A percentile compares a stretch with the other conserved stretches of the same genome.
Conservation (phyloP, 2,888 invertebrate species). For the Tachina lurida region DNA sequence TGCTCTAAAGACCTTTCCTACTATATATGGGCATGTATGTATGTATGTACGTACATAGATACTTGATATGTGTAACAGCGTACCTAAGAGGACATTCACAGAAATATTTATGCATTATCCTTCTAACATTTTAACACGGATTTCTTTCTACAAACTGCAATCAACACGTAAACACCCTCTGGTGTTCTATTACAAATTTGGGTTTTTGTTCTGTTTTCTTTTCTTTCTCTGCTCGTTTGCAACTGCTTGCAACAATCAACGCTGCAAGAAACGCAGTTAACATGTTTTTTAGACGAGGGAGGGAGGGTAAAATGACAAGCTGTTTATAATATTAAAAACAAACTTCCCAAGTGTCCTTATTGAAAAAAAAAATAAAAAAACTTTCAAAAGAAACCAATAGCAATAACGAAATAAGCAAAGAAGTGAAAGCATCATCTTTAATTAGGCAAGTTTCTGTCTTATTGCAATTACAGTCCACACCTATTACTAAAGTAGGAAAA, state of each 20-base stretch:
- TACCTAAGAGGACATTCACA: neutral
- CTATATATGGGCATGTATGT: neutral
- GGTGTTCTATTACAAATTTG: constrained; percentile 24
- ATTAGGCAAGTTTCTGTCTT: constrained; percentile 39
- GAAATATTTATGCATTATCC: constrained; percentile 22
- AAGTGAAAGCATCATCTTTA: constrained; percentile 21
- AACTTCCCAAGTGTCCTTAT: neutral
- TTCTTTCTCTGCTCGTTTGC: constrained; percentile 4
- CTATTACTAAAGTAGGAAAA: neutral
- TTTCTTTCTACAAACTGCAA: constrained; percentile 34
- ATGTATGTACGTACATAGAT: neutral
- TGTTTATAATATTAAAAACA: neutral
- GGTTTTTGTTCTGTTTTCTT: constrained; percentile 1
- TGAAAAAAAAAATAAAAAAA: neutral
- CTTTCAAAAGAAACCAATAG: neutral
- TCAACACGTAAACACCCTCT: constrained; percentile 54
- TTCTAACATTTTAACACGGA: constrained; percentile 42
- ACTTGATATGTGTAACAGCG: neutral
- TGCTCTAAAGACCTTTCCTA: constrained; percentile 11
- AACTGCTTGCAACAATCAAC: neutral
- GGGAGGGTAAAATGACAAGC: neutral
- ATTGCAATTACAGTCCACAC: neutral
- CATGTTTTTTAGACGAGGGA: neutral
- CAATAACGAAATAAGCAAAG: constrained; percentile 14
- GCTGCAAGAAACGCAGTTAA: neutral